Evolutionary conservation across 1,140 invertebrate species (phyloP), one percentile per base, ranked within the genome.

Genomic region (Parasteatoda tepidariorum): DNA sequence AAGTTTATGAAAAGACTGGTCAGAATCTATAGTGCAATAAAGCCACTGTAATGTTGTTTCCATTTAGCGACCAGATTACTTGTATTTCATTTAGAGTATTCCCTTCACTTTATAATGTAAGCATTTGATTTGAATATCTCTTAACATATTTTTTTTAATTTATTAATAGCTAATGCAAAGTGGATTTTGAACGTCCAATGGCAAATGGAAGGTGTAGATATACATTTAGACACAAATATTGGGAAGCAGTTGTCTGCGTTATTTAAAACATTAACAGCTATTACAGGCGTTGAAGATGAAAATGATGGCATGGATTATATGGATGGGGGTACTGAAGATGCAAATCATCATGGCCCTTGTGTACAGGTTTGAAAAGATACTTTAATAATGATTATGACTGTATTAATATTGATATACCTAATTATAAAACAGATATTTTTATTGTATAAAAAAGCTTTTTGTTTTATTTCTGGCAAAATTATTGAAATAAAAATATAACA

Each of bases 121-220:
- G n/a, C n/a, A n/a, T n/a, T n/a, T n/a, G n/a, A n/a, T n/a, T n/a
- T n/a, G n/a, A n/a, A n/a, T n/a, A n/a, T n/a, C n/a, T n/a, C n/a
- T n/a, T n/a, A n/a, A n/a, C n/a, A n/a, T n/a, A n/a, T n/a, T n/a
- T n/a, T n/a, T n/a, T n/a, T n/a, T n/a, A n/a, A 0, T 41, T 41
- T 24, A 57, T 86, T 85, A 15, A 85, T 73, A 92, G 96, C 96
- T 89, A 98, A 98, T 90, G 97, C 97, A 2, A 99, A 99, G 89
- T 99, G 98, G 98, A 93, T 99, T 85, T 90, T 99, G 31, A 99
- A 98, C 89, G 96, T 99, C 0, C 94, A 96, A 85, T 99, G 97
- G 97, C 94, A 98, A 90, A 99, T 99, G 98, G 96, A 99, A 90
- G 98, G 98, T 74, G 96, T 99, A 22, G 97, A 98, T 87, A 97